Conservation (phyloP, 2,888 invertebrate genomes). For the Meghimatium bilineatum region DNA sequence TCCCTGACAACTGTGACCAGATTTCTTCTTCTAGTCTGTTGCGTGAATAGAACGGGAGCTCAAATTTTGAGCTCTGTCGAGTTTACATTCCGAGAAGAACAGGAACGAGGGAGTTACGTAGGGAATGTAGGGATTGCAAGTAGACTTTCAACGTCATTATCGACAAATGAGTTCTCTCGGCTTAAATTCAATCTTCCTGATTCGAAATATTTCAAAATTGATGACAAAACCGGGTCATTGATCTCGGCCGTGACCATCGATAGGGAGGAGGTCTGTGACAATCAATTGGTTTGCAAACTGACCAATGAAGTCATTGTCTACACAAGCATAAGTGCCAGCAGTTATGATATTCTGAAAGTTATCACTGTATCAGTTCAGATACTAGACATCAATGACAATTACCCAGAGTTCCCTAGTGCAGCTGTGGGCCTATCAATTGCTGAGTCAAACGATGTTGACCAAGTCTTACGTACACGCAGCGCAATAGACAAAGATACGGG, state of each 20-base stretch:
- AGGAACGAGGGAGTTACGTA: slow-evolving; percentile 49
- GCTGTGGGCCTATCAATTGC: slow-evolving; percentile 54
- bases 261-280: slow-evolving; percentile 59
- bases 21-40: too few species aligned
- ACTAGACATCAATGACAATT: slow-evolving; percentile 65
- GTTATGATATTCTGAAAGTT: slow-evolving; percentile 49
- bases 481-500: slow-evolving; percentile 53
- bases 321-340: slow-evolving; percentile 49
- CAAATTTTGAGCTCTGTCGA: slow-evolving; percentile 25
- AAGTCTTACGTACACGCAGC: slow-evolving; percentile 34
- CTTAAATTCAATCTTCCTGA: slow-evolving; percentile 64
- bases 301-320: slow-evolving; percentile 60
- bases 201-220: slow-evolving; percentile 61
- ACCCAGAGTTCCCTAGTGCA: slow-evolving; percentile 60
- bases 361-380: slow-evolving; percentile 60
- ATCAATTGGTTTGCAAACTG: slow-evolving; percentile 55
- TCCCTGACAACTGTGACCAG: too few species aligned
- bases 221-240: slow-evolving; percentile 60
- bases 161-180: slow-evolving; percentile 57
- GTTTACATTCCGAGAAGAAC: slow-evolving; percentile 53
- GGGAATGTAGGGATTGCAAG: slow-evolving; percentile 67
- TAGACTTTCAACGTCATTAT: slow-evolving; percentile 58
- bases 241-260: slow-evolving; percentile 60
- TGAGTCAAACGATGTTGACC: slow-evolving; percentile 45
- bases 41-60: background rate